phyloP scores from a whole-genome alignment of 2,797 vertebrate genomes.

The Coilia nasus region DNA sequence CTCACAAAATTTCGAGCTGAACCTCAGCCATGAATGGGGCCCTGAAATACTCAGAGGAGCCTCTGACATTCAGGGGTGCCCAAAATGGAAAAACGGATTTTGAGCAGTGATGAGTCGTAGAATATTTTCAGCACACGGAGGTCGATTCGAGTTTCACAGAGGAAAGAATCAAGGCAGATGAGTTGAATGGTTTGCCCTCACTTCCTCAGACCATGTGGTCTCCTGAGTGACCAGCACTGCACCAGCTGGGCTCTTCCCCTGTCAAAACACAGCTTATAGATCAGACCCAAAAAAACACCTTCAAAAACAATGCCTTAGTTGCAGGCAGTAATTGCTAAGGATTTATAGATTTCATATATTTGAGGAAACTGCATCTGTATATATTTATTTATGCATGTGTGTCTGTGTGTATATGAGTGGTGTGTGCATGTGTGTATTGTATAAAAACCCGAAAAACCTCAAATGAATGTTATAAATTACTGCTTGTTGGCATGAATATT shows the following conservation, averaged over 20 bases:
- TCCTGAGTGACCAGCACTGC: slow-evolving; percentile 34
- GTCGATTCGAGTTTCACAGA: slow-evolving; percentile 58
- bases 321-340: not conserved
- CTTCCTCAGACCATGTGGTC: slow-evolving; percentile 56
- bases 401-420: not conserved
- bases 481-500: not conserved
- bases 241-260: slow-evolving; percentile 12
- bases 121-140: slow-evolving; percentile 55
- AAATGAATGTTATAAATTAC: not conserved
- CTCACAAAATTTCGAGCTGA: not conserved
- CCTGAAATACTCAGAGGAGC: not conserved
- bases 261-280: slow-evolving; percentile 9
- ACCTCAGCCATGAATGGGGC: not conserved
- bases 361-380: not conserved
- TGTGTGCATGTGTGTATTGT: too few species aligned
- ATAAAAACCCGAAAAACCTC: too few species aligned
- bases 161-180: slow-evolving; percentile 62
- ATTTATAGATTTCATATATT: not conserved
- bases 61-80: not conserved
- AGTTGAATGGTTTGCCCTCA: slow-evolving; percentile 66
- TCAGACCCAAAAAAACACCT: not conserved
- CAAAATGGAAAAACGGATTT: slow-evolving; percentile 30
- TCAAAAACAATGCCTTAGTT: not conserved
- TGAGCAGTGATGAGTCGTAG: slow-evolving; percentile 36
- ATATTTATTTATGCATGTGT: not conserved